phyloP scores from a whole-genome alignment of 2,797 vertebrate genomes.

The Pygocentrus nattereri region DNA sequence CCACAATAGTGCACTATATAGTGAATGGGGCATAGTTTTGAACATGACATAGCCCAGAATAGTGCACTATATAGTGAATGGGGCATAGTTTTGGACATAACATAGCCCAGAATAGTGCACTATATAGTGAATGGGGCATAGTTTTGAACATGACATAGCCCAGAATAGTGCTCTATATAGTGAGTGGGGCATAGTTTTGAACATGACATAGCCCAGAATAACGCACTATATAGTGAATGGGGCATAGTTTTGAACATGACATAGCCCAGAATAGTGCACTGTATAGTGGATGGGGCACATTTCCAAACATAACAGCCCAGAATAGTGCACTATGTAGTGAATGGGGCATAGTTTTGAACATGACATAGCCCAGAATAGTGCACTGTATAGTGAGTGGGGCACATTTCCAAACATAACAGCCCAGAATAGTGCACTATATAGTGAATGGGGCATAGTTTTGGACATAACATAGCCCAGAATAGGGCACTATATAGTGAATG shows the following conservation, averaged over 20 bases:
- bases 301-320: neutral
- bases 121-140: too few species aligned
- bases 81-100: neutral
- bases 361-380: too few species aligned
- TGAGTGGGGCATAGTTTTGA: too few species aligned
- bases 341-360: neutral
- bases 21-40: too few species aligned
- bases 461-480: neutral
- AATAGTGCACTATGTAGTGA: neutral
- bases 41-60: too few species aligned
- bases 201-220: too few species aligned
- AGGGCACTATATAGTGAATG: neutral
- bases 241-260: neutral
- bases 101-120: neutral
- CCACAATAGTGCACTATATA: neutral
- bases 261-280: neutral
- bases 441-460: neutral
- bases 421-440: neutral
- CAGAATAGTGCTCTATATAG: too few species aligned
- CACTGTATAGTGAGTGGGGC: too few species aligned
- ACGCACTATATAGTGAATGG: neutral
- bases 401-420: too few species aligned
- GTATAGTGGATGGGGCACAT: neutral
- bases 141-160: too few species aligned
- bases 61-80: neutral